A percentile compares a stretch with the other conserved stretches of the same genome.
phyloP scores from a whole-genome alignment of 2,797 vertebrate genomes.

The Chlorospingus flavigularis region DNA sequence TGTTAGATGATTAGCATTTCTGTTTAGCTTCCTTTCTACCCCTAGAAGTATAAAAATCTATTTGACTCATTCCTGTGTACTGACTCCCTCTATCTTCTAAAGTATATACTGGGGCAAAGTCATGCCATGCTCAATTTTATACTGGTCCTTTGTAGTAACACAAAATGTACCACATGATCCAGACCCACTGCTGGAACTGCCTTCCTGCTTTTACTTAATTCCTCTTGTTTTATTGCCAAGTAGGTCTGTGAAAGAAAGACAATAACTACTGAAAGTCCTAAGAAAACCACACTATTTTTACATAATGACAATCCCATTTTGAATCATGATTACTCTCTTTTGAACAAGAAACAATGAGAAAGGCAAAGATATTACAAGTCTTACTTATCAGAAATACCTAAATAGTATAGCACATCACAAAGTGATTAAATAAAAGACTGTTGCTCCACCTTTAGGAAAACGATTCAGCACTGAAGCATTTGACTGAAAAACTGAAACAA shows the following conservation, averaged over 20 bases:
- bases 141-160: not conserved
- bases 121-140: not conserved
- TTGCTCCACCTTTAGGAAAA: not conserved
- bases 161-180: not conserved
- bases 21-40: not conserved
- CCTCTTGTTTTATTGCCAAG: not conserved
- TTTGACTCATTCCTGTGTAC: not conserved
- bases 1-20: not conserved
- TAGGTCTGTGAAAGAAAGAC: not conserved
- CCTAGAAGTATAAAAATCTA: not conserved
- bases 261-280: not conserved
- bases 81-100: not conserved
- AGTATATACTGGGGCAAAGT: not conserved
- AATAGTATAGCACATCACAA: not conserved
- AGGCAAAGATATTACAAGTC: not conserved
- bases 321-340: not conserved
- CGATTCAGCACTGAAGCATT: not conserved
- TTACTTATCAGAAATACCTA: not conserved
- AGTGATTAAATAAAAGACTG: not conserved
- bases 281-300: not conserved
- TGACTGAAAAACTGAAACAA: not conserved
- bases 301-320: not conserved
- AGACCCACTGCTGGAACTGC: not conserved
- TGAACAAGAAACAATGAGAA: not conserved
- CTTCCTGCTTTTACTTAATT: not conserved